Evolutionary conservation across 2,888 invertebrate species (phyloP).

Genomic region (Tenthredo distinguenda): DNA sequence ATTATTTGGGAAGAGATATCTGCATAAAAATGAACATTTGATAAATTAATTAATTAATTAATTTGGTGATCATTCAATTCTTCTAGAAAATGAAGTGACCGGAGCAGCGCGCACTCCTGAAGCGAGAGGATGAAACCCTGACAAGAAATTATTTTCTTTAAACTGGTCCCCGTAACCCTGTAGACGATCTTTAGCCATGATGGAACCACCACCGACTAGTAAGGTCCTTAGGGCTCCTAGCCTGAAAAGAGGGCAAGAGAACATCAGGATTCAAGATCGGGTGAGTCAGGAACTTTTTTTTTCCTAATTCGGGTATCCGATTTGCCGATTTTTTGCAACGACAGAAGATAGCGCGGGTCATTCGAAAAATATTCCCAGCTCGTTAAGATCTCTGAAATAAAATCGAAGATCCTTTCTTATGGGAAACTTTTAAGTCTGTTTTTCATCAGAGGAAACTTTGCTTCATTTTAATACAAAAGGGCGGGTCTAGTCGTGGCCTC

Average conservation of each 20-base stretch:
- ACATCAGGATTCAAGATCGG: conserved; percentile 88
- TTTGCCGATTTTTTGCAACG: neutral
- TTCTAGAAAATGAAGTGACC: conserved; percentile 60
- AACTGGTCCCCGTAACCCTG: conserved; percentile 38
- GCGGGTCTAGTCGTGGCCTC: neutral
- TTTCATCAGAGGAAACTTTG: neutral
- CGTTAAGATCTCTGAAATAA: neutral
- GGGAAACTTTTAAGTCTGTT: too few relatives aligned
- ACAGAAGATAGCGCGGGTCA: neutral
- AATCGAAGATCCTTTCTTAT: neutral
- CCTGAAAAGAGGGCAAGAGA: conserved; percentile 89
- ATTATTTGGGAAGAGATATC: neutral
- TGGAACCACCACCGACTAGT: conserved; percentile 79
- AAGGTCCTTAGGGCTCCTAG: conserved; percentile 89
- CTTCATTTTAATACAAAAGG: neutral
- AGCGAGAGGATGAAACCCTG: conserved; percentile 68
- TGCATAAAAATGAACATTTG: neutral
- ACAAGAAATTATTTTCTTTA: conserved; percentile 60
- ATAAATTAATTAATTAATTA: neutral
- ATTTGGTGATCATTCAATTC: neutral
- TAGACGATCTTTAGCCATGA: conserved; percentile 61
- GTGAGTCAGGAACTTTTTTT: conserved; percentile 80
- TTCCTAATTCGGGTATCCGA: neutral
- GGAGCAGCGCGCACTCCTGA: conserved; percentile 55
- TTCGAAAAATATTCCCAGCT: neutral